Evolutionary conservation across 2,888 invertebrate genomes (phyloP).

Genomic region (Chymomyza caudatula): DNA sequence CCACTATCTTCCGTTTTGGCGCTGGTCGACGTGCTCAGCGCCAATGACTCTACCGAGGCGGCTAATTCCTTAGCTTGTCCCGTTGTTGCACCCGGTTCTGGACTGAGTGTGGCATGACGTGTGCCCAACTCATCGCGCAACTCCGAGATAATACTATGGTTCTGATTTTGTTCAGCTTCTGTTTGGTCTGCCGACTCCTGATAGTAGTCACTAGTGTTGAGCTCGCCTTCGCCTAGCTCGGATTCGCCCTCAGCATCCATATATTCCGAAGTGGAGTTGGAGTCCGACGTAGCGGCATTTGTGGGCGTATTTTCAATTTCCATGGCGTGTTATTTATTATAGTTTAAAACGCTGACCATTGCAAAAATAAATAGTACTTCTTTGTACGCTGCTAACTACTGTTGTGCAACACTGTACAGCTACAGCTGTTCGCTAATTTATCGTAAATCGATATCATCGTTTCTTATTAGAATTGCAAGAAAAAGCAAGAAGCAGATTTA

Average conservation of each 20-base stretch:
- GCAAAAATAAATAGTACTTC: background rate
- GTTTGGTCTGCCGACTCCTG: slow-evolving; percentile 57
- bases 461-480: background rate
- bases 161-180: slow-evolving; percentile 49
- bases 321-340: slow-evolving; percentile 31
- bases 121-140: slow-evolving; percentile 57
- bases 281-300: slow-evolving; percentile 43
- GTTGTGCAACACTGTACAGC: slow-evolving; percentile 17
- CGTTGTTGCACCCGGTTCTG: slow-evolving; percentile 38
- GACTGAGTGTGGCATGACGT: slow-evolving; percentile 35
- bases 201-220: slow-evolving; percentile 47
- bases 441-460: background rate
- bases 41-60: slow-evolving; percentile 69
- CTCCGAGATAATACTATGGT: slow-evolving; percentile 74
- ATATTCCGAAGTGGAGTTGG: slow-evolving; percentile 65
- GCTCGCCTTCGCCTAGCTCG: slow-evolving; percentile 32
- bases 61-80: slow-evolving; percentile 64
- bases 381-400: slow-evolving; percentile 10
- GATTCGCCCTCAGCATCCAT: slow-evolving; percentile 70
- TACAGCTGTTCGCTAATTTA: background rate
- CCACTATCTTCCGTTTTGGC: slow-evolving; percentile 52
- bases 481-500: slow-evolving; percentile 14
- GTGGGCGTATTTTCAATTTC: slow-evolving; percentile 60
- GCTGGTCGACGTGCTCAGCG: slow-evolving; percentile 56
- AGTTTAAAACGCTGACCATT: background rate